Evolutionary conservation across 2,888 invertebrate species (phyloP), one percentile per base, ranked within the genome.

Genomic region (Frankliniella intonsa): DNA sequence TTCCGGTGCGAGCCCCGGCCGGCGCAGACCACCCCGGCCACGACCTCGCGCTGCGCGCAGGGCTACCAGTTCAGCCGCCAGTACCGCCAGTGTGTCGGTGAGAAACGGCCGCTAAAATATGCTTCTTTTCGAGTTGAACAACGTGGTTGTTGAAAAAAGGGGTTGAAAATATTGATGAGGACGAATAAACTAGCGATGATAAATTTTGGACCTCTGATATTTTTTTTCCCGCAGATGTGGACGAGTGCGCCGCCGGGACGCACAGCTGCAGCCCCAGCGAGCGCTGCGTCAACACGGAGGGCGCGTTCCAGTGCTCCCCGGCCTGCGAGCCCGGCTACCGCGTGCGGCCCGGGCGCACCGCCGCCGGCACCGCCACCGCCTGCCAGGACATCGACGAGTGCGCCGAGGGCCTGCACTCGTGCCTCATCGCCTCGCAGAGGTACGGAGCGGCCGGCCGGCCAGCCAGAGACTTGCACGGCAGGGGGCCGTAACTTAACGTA

Each of bases 301-400:
- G 86, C 7, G 84, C 86, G 62, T 86, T 86, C 55, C 84, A 84
- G 50, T 87, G 87, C 84, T 84, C 85, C 14, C 85, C 86, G 8
- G 27, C 82, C 0, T 87, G 87, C 82, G 83, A 85, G 0, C 82
- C 84, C 9, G 87, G 87, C 11, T 86, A 81, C 27, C 83, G 82
- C 22, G 79, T 81, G 19, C 7, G 69, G 25, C 25, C 9, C 25
- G 55, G 55, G 12, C 82, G 81, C 79, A 80, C 82, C 81, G 82
- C 81, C 79, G 81, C 82, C 80, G 81, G 83, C 79, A 81, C 69
- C 1, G 69, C 69, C 69, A 69, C 50, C 51, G 87, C 82, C 85
- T 85, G 19, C 85, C 86, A 80, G 83, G 94, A 94, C 86, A 88
- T 94, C 50, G 92, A 94, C 87, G 94, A 94, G 86, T 94, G 94